Evolutionary conservation across 1,140 invertebrate species (phyloP).

Genomic region (Drosophila setifemur): DNA sequence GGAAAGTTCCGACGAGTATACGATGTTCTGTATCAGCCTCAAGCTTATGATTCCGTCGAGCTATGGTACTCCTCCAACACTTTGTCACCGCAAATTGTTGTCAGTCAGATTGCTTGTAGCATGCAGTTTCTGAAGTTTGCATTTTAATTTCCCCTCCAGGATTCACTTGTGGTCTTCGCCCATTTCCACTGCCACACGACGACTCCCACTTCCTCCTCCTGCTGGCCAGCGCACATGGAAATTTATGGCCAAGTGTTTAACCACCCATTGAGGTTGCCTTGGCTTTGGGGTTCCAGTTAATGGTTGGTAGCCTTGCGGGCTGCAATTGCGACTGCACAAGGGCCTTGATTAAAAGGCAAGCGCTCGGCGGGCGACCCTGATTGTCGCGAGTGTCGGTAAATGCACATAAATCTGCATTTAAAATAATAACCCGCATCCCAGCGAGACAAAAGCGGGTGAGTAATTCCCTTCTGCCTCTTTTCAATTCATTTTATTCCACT

Average conservation of each 20-base stretch:
- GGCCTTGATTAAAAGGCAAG: constrained; percentile 73
- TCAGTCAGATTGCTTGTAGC: constrained; percentile 24
- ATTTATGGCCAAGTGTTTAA: constrained; percentile 25
- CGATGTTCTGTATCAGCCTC: neutral
- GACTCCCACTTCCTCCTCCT: neutral
- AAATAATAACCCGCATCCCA: constrained; percentile 60
- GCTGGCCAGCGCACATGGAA: constrained; percentile 6
- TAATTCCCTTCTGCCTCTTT: constrained; percentile 38
- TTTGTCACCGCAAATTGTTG: constrained; percentile 25
- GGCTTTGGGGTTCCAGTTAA: constrained; percentile 30
- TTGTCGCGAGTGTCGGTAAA: constrained; percentile 59
- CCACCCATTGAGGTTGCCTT: constrained; percentile 38
- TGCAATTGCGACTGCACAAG: constrained; percentile 38
- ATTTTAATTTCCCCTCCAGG: constrained; percentile 19
- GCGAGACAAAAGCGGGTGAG: constrained; percentile 58
- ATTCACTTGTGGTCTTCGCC: constrained; percentile 31
- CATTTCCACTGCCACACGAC: neutral
- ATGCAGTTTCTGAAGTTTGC: constrained; percentile 9
- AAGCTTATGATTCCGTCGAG: neutral
- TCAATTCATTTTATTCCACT: constrained; percentile 26
- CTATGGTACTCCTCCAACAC: constrained; percentile 6
- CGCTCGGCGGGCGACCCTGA: constrained; percentile 27
- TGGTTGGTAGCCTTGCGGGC: constrained; percentile 27
- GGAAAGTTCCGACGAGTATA: constrained; percentile 15
- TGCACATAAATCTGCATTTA: constrained; percentile 80